Percentiles rank a stretch among this genome's conserved stretches.
phyloP scores from a whole-genome alignment of 2,888 invertebrate species.

The Melanostoma scalare region DNA sequence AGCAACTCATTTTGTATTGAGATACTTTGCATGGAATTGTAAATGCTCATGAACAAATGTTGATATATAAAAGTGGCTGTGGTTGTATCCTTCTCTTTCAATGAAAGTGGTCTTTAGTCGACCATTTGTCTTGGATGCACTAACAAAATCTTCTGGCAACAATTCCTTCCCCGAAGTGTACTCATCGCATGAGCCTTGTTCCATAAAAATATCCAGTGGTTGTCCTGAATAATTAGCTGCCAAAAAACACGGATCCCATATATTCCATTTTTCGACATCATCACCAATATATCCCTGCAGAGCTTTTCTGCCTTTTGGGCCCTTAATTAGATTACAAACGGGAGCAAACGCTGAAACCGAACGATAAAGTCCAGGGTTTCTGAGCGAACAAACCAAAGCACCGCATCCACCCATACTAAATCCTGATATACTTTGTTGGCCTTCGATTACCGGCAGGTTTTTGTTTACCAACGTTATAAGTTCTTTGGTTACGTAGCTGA shows the following conservation, averaged over 20 bases:
- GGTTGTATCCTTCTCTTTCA: conserved; percentile 93
- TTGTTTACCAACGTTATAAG: conserved; percentile 87
- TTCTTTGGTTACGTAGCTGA: conserved; percentile 92
- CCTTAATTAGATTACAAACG: conserved; percentile 91
- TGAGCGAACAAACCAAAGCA: conserved; percentile 91
- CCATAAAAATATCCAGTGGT: conserved; percentile 90
- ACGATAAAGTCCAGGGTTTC: conserved; percentile 93
- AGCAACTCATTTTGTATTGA: conserved; percentile 81
- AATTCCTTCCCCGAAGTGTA: conserved; percentile 85
- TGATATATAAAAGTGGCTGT: conserved; percentile 94
- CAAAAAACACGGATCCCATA: conserved; percentile 93
- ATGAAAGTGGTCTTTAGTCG: conserved; percentile 87
- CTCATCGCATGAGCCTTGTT: conserved; percentile 80
- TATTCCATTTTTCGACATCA: conserved; percentile 86
- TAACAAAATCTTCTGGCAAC: conserved; percentile 88
- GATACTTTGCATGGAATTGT: conserved; percentile 90
- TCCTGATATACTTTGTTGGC: conserved; percentile 88
- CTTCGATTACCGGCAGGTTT: conserved; percentile 86
- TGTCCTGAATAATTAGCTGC: conserved; percentile 91
- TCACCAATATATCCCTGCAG: conserved; percentile 90
- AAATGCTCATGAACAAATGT: conserved; percentile 95
- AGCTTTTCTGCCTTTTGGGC: conserved; percentile 93
- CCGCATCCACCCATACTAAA: conserved; percentile 99
- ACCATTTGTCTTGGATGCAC: conserved; percentile 79
- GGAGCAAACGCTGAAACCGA: conserved; percentile 96